Conservation (phyloP, 2,797 vertebrate species). For the Onychomys torridus region DNA sequence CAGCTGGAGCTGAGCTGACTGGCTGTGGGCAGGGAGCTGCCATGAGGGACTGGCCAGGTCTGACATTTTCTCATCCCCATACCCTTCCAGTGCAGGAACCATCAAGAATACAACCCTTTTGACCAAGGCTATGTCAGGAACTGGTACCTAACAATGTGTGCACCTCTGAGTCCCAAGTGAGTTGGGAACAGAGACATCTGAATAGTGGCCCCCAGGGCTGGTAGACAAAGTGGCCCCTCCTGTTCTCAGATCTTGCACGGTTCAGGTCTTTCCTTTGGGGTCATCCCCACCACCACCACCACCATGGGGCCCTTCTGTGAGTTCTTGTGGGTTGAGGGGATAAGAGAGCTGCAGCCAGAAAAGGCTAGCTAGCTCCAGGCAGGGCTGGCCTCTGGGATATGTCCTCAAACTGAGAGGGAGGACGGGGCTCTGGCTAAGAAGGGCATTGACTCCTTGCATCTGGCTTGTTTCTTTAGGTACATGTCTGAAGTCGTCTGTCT, state of each 20-base stretch:
- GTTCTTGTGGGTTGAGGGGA: not conserved
- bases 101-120: constrained; percentile 66
- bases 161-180: constrained; percentile 78
- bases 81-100: constrained; percentile 60
- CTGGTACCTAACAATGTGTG: constrained; percentile 78
- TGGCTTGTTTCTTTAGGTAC: constrained; percentile 69
- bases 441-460: not conserved
- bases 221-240: no score
- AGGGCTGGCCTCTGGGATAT: not conserved
- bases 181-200: constrained; percentile 33
- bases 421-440: not conserved
- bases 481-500: constrained; percentile 73
- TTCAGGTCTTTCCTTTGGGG: not conserved
- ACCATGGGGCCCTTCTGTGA: not conserved
- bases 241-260: not conserved
- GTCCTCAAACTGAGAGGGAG: not conserved
- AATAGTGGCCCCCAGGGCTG: not conserved
- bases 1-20: not conserved
- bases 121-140: constrained; percentile 61
- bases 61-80: not conserved
- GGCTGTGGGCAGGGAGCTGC: no score
- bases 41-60: not conserved
- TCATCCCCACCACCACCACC: not conserved
- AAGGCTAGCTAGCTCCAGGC: not conserved
- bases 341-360: not conserved